Conservation (phyloP, 2,888 invertebrate species). For the Leptopilina syphax region DNA sequence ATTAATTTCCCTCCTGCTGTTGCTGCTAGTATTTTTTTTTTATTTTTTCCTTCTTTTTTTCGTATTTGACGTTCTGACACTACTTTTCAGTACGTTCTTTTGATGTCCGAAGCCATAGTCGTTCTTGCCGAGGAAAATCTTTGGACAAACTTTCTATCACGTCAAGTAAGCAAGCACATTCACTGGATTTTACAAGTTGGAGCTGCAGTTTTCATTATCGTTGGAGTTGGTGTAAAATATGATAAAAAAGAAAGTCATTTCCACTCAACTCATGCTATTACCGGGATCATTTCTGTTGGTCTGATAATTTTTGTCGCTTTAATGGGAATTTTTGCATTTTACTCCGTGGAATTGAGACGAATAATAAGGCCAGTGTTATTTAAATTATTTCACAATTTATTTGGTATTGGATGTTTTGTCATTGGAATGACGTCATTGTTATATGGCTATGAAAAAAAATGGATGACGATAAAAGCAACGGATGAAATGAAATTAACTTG, state of each 20-base stretch:
- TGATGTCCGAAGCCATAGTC: conserved; percentile 71
- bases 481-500: conserved; percentile 49
- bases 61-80: conserved; percentile 1
- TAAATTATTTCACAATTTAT: conserved; percentile 79
- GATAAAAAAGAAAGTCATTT: conserved; percentile 70
- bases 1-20: neutral
- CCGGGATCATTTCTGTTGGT: conserved; percentile 77
- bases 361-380: conserved; percentile 77
- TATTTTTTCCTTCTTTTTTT: neutral
- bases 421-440: conserved; percentile 78
- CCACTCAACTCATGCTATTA: conserved; percentile 62
- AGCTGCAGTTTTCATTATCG: conserved; percentile 78
- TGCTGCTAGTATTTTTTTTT: neutral
- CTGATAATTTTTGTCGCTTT: conserved; percentile 77
- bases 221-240: conserved; percentile 78
- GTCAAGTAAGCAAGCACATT: conserved; percentile 68
- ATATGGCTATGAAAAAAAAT: conserved; percentile 63
- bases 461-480: conserved; percentile 49
- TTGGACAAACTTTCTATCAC: conserved; percentile 60
- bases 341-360: conserved; percentile 78
- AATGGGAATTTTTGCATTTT: conserved; percentile 78
- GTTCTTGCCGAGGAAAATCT: conserved; percentile 63
- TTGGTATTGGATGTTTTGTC: conserved; percentile 78
- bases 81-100: conserved; percentile 67
- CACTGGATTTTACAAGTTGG: conserved; percentile 79